phyloP scores from a whole-genome alignment of 2,888 invertebrate species.

The Leptopilina drosophilae region DNA sequence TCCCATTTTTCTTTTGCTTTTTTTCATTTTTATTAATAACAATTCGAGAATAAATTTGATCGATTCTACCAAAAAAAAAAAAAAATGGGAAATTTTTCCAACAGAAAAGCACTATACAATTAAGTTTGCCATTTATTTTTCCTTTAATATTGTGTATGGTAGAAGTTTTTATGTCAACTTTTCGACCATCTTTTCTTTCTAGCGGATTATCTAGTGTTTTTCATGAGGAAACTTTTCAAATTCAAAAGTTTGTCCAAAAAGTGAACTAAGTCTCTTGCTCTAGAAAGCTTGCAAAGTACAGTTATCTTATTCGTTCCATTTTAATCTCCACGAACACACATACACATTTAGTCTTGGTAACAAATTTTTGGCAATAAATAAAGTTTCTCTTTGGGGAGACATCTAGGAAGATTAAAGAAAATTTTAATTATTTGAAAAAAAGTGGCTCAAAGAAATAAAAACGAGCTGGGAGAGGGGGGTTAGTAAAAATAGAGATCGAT shows the following conservation, averaged over 20 bases:
- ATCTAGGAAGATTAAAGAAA: background rate
- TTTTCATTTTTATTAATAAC: background rate
- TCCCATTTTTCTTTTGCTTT: slow-evolving; percentile 8
- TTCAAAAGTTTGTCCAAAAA: slow-evolving; percentile 9
- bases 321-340: background rate
- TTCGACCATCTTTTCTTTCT: background rate
- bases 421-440: no score
- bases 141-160: background rate
- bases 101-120: no score
- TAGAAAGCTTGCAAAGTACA: slow-evolving; percentile 2
- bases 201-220: slow-evolving; percentile 11
- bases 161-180: background rate
- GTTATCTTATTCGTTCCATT: slow-evolving; percentile 14
- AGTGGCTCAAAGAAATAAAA: no score
- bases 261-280: slow-evolving; percentile 6
- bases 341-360: background rate
- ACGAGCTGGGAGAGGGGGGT: no score
- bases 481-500: background rate
- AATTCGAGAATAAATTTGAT: no score
- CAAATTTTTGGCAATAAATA: background rate
- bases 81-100: no score
- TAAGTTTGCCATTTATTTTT: background rate
- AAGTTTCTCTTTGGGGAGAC: background rate
- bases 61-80: no score
- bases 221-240: slow-evolving; percentile 11